Percentiles rank a stretch among this genome's conserved stretches.
Evolutionary conservation across 2,113 vertebrate genomes (phyloP).

Genomic region (Sebastes fasciatus): DNA sequence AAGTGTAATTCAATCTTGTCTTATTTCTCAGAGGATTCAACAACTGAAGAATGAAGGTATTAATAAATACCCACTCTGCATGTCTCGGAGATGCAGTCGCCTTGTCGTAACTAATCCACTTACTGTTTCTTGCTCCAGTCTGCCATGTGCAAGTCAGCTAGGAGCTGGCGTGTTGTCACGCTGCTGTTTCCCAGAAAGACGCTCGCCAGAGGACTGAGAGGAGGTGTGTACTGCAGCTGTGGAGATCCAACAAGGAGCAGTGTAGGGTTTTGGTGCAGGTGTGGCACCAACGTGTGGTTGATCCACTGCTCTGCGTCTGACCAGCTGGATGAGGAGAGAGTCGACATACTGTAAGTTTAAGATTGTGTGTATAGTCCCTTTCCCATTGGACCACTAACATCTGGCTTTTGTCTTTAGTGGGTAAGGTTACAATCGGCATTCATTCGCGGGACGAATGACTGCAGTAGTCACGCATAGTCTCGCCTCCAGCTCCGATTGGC

Average conservation of each 20-base stretch:
- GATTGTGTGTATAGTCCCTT: no score
- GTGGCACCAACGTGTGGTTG: constrained; percentile 68
- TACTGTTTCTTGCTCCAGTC: constrained; percentile 72
- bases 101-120: constrained; percentile 41
- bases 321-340: constrained; percentile 69
- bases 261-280: constrained; percentile 77
- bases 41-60: not conserved
- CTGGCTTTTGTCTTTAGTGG: no score
- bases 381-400: no score
- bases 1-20: constrained; percentile 4
- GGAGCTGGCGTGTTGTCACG: constrained; percentile 46
- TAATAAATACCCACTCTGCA: constrained; percentile 6
- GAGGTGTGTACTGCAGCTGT: constrained; percentile 61
- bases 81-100: not conserved
- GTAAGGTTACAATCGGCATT: no score
- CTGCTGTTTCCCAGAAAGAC: constrained; percentile 73
- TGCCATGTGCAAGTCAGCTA: constrained; percentile 57
- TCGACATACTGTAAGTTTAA: no score
- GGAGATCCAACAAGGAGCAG: constrained; percentile 77
- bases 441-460: no score
- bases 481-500: no score
- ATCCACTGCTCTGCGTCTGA: constrained; percentile 81
- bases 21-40: not conserved
- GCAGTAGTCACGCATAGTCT: no score
- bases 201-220: not conserved